Percentiles rank a stretch among this genome's conserved stretches.
phyloP scores from a whole-genome alignment of 30 jellyfish, hydroid and myxozoan genomes.

The Haliclystus octoradiatus region DNA sequence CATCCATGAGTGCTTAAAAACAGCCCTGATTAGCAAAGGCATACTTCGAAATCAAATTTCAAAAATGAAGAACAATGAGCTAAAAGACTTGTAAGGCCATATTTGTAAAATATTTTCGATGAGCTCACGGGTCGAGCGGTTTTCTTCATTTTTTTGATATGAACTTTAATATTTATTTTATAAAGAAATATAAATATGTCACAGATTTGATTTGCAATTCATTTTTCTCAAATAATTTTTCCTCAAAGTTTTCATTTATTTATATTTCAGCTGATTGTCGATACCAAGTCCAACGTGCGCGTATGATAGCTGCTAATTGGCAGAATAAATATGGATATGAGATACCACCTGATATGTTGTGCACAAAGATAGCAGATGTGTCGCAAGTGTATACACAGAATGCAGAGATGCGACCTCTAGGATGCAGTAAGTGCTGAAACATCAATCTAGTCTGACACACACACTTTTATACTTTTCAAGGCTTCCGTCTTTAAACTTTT shows the following conservation, averaged over 20 bases:
- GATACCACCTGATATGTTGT: constrained; percentile 71
- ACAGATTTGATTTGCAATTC: background rate
- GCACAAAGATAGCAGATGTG: constrained; percentile 71
- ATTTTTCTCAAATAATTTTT: background rate
- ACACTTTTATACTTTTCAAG: too few species aligned
- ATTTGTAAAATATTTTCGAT: background rate
- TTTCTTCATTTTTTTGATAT: background rate
- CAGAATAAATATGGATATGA: constrained; percentile 71
- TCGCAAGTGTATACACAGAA: constrained; percentile 90
- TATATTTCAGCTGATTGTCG: constrained; percentile 68
- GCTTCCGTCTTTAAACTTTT: too few species aligned
- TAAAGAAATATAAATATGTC: background rate
- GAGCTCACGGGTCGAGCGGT: background rate
- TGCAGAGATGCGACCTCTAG: constrained; percentile 96
- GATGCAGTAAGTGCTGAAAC: constrained; percentile 64
- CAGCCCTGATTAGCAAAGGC: too few species aligned
- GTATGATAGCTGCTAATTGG: constrained; percentile 91
- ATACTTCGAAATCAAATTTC: too few species aligned
- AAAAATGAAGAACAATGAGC: too few species aligned
- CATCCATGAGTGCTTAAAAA: too few species aligned
- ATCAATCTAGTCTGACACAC: background rate
- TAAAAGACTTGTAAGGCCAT: background rate
- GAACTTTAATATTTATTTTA: background rate
- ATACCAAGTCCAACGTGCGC: constrained; percentile 82
- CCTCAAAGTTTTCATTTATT: background rate